Conservation (phyloP, 2,797 vertebrate genomes). For the Trematomus bernacchii region DNA sequence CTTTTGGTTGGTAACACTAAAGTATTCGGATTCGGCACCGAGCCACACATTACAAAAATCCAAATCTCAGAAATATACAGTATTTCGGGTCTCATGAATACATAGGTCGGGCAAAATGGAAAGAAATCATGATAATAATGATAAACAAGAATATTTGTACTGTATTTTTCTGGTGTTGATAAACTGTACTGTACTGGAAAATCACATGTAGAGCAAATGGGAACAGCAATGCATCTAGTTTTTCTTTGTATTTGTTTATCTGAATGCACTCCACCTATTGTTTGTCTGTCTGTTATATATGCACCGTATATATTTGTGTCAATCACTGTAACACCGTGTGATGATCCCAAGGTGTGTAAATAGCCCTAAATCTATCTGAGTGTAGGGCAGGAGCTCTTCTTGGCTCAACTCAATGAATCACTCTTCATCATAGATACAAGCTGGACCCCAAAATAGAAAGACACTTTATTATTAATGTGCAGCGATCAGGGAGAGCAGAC, state of each 20-base stretch:
- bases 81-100: neutral
- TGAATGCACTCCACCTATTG: neutral
- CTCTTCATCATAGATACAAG: constrained; percentile 38
- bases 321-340: constrained; percentile 3
- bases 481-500: constrained; percentile 39
- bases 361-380: constrained; percentile 21
- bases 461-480: constrained; percentile 68
- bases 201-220: no score
- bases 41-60: neutral
- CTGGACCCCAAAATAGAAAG: constrained; percentile 54
- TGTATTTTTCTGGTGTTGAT: no score
- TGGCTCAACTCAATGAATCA: constrained; percentile 44
- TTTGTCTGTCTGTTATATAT: neutral
- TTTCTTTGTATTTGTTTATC: constrained; percentile 4
- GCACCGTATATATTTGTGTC: constrained; percentile 4
- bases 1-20: neutral
- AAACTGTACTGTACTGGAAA: no score
- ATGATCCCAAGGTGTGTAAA: constrained; percentile 37
- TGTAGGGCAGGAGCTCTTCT: constrained; percentile 10
- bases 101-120: no score
- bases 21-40: neutral
- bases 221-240: neutral
- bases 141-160: neutral
- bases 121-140: no score
- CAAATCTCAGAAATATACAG: neutral